Conservation (phyloP, 2,113 vertebrate genomes). For the Australoheros scitulus region DNA sequence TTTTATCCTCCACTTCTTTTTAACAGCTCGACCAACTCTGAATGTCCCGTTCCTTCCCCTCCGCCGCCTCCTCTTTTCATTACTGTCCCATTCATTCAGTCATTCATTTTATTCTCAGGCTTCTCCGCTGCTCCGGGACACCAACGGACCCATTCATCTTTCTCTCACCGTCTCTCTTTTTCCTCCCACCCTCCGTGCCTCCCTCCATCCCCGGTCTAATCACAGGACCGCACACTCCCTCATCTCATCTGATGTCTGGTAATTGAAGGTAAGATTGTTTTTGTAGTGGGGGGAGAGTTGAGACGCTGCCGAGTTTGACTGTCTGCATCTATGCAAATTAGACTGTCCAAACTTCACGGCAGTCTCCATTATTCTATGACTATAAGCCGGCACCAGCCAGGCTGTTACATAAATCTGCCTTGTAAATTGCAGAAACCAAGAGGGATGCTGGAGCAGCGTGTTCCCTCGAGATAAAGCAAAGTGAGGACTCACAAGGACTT, state of each 20-base stretch:
- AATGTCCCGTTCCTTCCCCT: constrained; percentile 41
- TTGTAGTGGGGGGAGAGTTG: constrained; percentile 4
- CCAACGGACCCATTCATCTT: constrained; percentile 50
- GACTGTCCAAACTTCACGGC: constrained; percentile 44
- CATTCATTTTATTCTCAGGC: constrained; percentile 48
- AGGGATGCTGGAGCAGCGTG: constrained; percentile 5
- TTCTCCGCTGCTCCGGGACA: constrained; percentile 41
- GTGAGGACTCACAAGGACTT: background rate
- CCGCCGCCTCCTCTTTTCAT: constrained; percentile 57
- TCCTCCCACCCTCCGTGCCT: background rate
- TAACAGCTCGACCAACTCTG: constrained; percentile 24
- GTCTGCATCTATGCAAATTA: constrained; percentile 53
- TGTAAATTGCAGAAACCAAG: constrained; percentile 23
- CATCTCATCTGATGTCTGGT: constrained; percentile 51
- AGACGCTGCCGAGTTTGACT: constrained; percentile 16
- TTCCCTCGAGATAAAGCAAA: constrained; percentile 15
- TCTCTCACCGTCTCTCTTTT: constrained; percentile 3
- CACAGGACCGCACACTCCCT: constrained; percentile 51
- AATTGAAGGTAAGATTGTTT: constrained; percentile 64
- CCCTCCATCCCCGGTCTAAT: constrained; percentile 35
- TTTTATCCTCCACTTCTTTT: constrained; percentile 39
- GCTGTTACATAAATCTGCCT: constrained; percentile 46
- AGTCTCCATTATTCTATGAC: constrained; percentile 42
- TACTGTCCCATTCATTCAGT: constrained; percentile 63
- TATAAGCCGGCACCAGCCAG: constrained; percentile 10